Evolutionary conservation across 1,140 invertebrate species (phyloP), one percentile per base, ranked within the genome.

Genomic region (Euura saliciscinereae): DNA sequence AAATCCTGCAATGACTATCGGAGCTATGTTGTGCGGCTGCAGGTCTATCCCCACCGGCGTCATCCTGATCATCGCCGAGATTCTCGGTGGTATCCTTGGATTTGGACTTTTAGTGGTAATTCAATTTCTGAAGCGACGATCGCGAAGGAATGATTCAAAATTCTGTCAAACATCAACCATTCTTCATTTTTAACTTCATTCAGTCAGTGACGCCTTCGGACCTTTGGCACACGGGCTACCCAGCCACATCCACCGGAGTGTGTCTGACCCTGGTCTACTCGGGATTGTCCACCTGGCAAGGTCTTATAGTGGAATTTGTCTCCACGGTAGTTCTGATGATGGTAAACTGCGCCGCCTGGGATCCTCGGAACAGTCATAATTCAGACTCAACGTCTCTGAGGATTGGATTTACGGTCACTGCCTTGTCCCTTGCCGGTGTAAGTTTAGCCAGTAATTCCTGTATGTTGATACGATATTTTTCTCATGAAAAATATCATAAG

Each of bases 1-100:
- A 77, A 97, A 96, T 81, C 95, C 95, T 2, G 91, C 93, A 1
- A 91, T 96, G 0, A 94, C 94, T 2, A 83, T 93, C 4, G 91
- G 92, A 1, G 91, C 95, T 6, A 85, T 94, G 2, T 89, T 92
- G 28, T 83, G 92, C 43, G 90, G 92, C 4, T 77, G 92, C 45
- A 89, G 92, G 64, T 90, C 92, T 13, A 79, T 96, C 6, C 86
- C 91, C 6, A 89, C 94, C 66, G 92, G 91, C 2, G 79, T 92
- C 1, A 79, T 94, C 44, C 97, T 96, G 80, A 82, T 93, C 13
- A 77, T 93, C 8, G 91, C 90, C 43, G 94, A 97, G 85, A 86
- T 93, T 71, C 77, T 94, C 4, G 96, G 96, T 3, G 93, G 92
- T 0, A 87, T 89, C 3, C 73, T 90, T 5, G 94, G 94, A 13